phyloP scores from a whole-genome alignment of 2,888 invertebrate species.

The Zygogramma bicolorata region DNA sequence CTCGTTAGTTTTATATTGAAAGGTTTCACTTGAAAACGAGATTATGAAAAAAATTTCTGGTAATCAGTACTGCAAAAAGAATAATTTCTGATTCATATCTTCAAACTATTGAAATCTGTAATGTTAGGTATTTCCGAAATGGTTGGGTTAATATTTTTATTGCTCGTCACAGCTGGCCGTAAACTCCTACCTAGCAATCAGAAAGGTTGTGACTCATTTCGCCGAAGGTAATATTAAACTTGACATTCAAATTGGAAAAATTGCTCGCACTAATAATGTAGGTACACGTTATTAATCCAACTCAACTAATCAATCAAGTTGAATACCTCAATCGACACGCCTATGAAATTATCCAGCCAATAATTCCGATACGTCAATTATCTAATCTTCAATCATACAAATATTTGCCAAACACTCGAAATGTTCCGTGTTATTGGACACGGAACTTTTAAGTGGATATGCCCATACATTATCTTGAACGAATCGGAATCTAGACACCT shows the following conservation, averaged over 20 bases:
- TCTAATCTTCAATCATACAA: constrained; percentile 22
- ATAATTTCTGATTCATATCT: background rate
- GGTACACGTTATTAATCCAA: no score
- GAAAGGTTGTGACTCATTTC: background rate
- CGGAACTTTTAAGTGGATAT: background rate
- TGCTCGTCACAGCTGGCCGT: background rate
- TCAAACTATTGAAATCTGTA: background rate
- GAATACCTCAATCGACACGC: background rate
- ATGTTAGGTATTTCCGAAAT: background rate
- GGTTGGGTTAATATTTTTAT: background rate
- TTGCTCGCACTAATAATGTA: background rate
- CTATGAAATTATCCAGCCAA: constrained; percentile 11
- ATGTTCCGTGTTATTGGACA: constrained; percentile 10
- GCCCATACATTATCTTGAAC: constrained; percentile 20
- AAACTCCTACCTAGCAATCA: background rate
- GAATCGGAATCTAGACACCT: constrained; percentile 32
- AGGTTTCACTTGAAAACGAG: background rate
- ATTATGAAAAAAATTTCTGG: no score
- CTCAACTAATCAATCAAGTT: constrained; percentile 4
- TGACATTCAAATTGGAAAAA: constrained; percentile 1
- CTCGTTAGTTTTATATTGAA: background rate
- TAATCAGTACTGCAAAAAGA: no score
- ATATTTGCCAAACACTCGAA: constrained; percentile 10
- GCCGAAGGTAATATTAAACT: background rate
- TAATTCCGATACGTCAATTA: constrained; percentile 7